Evolutionary conservation across 2,113 vertebrate genomes (phyloP), one percentile per base, ranked within the genome.

Genomic region (Microtus pennsylvanicus): DNA sequence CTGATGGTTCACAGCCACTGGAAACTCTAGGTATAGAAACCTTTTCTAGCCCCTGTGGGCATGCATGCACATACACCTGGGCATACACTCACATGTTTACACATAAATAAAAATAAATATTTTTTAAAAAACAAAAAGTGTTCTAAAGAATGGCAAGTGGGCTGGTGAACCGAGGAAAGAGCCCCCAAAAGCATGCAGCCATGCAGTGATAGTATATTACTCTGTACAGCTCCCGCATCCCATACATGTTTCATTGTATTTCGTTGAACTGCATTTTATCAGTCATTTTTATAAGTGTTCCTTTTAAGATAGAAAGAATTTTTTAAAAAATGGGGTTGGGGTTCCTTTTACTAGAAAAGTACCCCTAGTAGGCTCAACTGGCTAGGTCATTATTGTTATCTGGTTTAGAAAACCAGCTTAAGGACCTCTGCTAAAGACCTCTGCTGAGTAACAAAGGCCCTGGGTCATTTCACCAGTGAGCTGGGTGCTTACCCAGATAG

Each of bases 241-340:
- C 2, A 11, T 35, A 14, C 47, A 8, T 47, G 21, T 67, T 33
- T 47, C 5, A 21, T 35, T 87, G 17, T 21, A 50, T 30, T 69
- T 11, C 17, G 4, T 13, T 58, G 55, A 58, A 58, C 21, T 58
- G n/a, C 58, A 90, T 82, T 94, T 63, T 81, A 78, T 45, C 38
- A 75, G 30, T 9, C 67, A 96, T 78, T 96, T 97, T 95, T 92
- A 14, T 76, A 91, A 94, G 81, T 95, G 69, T 89, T 96, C 94
- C 70, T 92, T 87, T 94, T 91, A 91, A 93, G 52, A 92, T 61
- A 88, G 35, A 93, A 94, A 95, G 81, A 65, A 21, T 30, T 96
- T 38, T 70, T 90, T 80, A 87, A 55, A 55, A 96, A 65, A 33
- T 81, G 33, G 45, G 19, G 5, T 77, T 76, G 74, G 63, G 91